Base-by-base conservation (phyloP, 1,140 invertebrate genomes). In the Musca domestica region DNA sequence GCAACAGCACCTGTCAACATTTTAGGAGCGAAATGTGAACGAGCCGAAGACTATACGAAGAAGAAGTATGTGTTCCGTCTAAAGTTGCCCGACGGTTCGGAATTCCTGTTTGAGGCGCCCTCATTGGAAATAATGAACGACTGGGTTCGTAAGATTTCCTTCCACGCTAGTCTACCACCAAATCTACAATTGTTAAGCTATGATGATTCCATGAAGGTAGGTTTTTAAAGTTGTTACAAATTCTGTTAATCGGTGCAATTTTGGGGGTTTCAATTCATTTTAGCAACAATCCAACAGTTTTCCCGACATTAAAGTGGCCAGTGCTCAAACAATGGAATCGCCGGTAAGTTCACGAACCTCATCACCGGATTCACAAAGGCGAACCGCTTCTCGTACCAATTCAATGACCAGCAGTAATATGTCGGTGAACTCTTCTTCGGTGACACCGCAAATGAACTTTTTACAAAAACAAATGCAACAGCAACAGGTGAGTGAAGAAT, bases 141-240 rank as follows among this genome's bases (percentile, higher is more conserved):
- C 64, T 99, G 97, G 97, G 89, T 98, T 2, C 91, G 92, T 73
- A 97, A 97, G 84, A 91, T 99, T 70, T 88, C 89, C 41, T 98
- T 98, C 86, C 95, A 96, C 81, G 95, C 96, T n/a, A 87, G 88
- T 74, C 83, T 97, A 68, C 92, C 94, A 22, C 95, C 95, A 6
- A 92, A 90, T 75, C 85, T 95, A 81, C 95, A 97, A 82, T 84
- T 96, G 1, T 84, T 94, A 27, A 92, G 92, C 74, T 94, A 95
- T 78, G 91, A 93, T 70, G 86, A 88, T 69, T 81, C 80, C 5
- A 77, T 81, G 74, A 81, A 81, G 74, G 79, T 81, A 66, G 41
- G 19, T 27, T 4, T 30, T n/a, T 10, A 2, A 49, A 49, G n/a
- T 47, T 17, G n/a, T n/a, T n/a, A n/a, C n/a, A n/a, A 22, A 20